Percentiles rank a stretch among this genome's conserved stretches.
Conservation (phyloP, 2,797 vertebrate species). For the Chelidonichthys spinosus region DNA sequence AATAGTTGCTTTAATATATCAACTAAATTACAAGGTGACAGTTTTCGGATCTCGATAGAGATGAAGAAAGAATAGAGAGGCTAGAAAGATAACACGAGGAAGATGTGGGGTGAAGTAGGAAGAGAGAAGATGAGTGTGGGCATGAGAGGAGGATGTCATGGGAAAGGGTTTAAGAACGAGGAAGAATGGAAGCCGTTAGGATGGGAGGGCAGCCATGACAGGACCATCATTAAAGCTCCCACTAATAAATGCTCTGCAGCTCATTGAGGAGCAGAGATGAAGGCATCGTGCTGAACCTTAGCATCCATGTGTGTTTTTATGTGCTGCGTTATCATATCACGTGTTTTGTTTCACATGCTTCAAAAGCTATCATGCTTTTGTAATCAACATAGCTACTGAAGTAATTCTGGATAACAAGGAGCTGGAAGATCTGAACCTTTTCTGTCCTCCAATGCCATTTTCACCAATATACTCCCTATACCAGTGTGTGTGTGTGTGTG, state of each 20-base stretch:
- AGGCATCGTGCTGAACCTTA: neutral
- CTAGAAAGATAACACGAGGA: neutral
- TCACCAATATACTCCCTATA: no score
- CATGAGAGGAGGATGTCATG: slow-evolving; percentile 21
- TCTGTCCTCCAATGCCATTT: no score
- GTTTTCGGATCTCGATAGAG: neutral
- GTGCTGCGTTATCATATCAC: neutral
- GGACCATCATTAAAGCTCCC: slow-evolving; percentile 50
- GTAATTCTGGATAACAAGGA: no score
- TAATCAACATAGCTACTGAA: neutral
- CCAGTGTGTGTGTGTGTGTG: no score
- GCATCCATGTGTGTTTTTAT: neutral
- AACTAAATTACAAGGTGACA: neutral
- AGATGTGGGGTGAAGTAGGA: neutral
- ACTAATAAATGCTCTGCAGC: slow-evolving; percentile 45
- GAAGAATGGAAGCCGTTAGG: slow-evolving; percentile 35
- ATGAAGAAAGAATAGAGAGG: neutral
- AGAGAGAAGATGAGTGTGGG: slow-evolving; percentile 9
- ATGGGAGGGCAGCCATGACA: slow-evolving; percentile 33
- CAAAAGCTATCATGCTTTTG: neutral
- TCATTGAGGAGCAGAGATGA: slow-evolving; percentile 18
- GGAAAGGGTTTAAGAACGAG: slow-evolving; percentile 7
- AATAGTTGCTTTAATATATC: neutral
- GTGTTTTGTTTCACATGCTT: slow-evolving; percentile 10
- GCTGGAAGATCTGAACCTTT: no score